phyloP scores from a whole-genome alignment of 1,140 invertebrate genomes.

The Oreohelix idahoensis region DNA sequence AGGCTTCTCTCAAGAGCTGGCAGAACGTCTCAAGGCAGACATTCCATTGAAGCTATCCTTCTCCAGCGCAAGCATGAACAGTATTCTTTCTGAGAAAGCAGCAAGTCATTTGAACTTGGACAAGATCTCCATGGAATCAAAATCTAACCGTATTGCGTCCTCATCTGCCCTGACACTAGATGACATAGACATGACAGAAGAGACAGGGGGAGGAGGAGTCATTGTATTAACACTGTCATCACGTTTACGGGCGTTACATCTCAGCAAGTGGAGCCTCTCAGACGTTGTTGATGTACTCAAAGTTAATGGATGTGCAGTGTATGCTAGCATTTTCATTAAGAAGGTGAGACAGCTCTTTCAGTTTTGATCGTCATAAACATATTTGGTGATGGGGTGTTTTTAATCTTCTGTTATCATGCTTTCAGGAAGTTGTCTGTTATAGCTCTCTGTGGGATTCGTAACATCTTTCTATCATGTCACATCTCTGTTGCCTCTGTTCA shows the following conservation, averaged over 20 bases:
- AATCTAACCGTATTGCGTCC: conserved; percentile 11
- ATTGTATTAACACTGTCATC: conserved; percentile 26
- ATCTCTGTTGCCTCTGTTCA: no score
- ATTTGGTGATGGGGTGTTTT: no score
- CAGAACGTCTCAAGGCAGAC: conserved; percentile 18
- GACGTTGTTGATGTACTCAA: conserved; percentile 91
- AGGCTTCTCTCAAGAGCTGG: conserved; percentile 28
- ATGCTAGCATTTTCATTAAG: conserved; percentile 88
- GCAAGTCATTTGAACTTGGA: neutral
- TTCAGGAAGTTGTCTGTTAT: no score
- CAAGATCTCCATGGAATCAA: conserved; percentile 20
- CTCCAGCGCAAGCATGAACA: neutral
- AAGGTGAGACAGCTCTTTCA: conserved; percentile 73
- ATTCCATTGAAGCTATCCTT: conserved; percentile 4
- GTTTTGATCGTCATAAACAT: no score
- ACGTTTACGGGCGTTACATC: conserved; percentile 67
- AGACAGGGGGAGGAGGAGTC: conserved; percentile 4
- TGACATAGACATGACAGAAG: conserved; percentile 2
- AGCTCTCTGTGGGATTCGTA: no score
- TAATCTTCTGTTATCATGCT: no score
- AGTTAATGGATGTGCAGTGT: conserved; percentile 90
- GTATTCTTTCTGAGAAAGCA: conserved; percentile 20
- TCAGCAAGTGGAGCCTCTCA: conserved; percentile 83
- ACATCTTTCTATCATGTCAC: no score
- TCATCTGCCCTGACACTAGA: conserved; percentile 3